These are phyloP conservation scores for Numenius arquata DNA, from an alignment of 2,113 vertebrate genomes.

Conservation along the genomic window DNA sequence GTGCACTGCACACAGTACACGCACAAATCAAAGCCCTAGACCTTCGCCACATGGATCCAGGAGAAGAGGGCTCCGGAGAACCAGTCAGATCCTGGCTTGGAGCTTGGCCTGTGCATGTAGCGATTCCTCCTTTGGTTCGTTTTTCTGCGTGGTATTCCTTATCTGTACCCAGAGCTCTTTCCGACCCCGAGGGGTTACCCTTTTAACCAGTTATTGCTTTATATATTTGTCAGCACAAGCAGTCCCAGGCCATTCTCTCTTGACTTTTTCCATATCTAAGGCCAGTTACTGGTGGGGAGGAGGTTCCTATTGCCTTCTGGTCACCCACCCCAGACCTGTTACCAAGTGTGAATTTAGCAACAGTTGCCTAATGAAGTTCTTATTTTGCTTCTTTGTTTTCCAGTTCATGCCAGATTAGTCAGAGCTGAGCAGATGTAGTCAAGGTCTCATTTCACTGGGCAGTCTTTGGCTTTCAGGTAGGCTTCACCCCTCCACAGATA, in stretches of 20 bases:
- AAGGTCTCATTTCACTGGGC: neutral
- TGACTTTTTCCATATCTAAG: neutral
- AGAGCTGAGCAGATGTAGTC: neutral
- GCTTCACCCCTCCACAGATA: neutral
- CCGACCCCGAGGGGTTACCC: neutral
- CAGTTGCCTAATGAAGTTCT: neutral
- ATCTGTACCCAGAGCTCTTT: neutral
- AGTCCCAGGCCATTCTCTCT: neutral
- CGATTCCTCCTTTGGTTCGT: neutral
- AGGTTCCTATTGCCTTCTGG: accelerated
- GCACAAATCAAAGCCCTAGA: neutral
- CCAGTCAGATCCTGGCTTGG: neutral
- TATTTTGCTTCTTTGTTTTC: neutral
- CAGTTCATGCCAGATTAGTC: neutral
- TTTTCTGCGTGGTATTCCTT: neutral
- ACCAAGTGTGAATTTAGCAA: neutral
- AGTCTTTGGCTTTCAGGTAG: neutral
- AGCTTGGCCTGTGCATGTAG: neutral
- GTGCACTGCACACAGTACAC: accelerated
- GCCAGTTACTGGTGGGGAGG: neutral
- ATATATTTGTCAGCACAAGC: neutral
- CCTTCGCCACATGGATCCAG: neutral
- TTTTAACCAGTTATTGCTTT: neutral
- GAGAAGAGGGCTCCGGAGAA: neutral
- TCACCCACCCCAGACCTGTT: neutral